Evolutionary conservation across 2,113 vertebrate genomes (phyloP), one percentile per base, ranked within the genome.

Genomic region (Prunella himalayana): DNA sequence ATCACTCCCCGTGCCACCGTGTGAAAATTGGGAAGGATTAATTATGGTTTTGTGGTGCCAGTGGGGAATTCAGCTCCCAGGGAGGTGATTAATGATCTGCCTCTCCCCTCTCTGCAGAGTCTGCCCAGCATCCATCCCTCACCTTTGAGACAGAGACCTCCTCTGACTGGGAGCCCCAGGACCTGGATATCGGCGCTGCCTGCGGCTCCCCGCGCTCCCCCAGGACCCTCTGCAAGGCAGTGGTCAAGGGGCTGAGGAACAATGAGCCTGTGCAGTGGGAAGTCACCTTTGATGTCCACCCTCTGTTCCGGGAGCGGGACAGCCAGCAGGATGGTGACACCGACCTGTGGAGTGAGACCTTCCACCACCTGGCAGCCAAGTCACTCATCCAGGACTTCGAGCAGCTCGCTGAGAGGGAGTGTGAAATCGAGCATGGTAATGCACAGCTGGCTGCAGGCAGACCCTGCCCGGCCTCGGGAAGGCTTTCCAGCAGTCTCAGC

Each of bases 341-440:
- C 4, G 99, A 99, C 77, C 95, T 98, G 63, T 99, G 99, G 99
- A 98, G 97, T 0, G 99, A 99, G 97, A 99, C 99, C 90, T 99
- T 99, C 97, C 99, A 99, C 95, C 99, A 99, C 92, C 96, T 99
- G 98, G 99, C 99, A 0, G 99, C 98, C 51, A 98, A 97, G 64
- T 98, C 99, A n/a, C 98, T 99, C 96, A 98, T 99, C 88, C 97
- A 98, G 10, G 99, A 99, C 97, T 99, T 99, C 4, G 99, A 99
- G 96, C 98, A 99, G 89, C 99, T 99, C 83, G 98, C 97, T 0
- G 98, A 99, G 44, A 98, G 98, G 50, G 98, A 99, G 92, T 94
- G 97, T n/a, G 99, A 99, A 88, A 99, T 99, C 5, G 99, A 99
- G 92, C 98, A 99, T 1, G 98, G 99, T 99, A 97, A 98, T 42